Base-by-base conservation (phyloP, 2,797 vertebrate species). In the Liparis tanakae region DNA sequence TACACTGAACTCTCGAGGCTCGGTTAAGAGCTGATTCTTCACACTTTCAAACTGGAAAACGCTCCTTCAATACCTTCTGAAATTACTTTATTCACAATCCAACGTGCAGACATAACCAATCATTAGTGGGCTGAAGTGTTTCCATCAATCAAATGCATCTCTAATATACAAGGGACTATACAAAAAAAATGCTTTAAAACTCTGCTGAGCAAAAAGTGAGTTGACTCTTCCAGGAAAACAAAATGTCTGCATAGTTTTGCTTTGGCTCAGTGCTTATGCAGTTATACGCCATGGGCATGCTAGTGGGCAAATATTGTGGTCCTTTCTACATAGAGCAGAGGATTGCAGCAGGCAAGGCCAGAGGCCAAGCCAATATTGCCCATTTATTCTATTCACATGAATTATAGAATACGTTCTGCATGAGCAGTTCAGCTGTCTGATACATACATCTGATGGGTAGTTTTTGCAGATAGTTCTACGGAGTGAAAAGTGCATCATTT, bases 341-440 rank as follows among this genome's bases (percentile, higher is more conserved):
- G 57, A 74, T 64, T 83, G 78, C 81, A 84, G 79, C 60, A 81
- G 85, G 78, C 85, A 78, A 89, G 88, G 90, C 87, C 86, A 89
- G 88, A 90, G 91, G 91, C 85, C 85, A 90, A 86, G 80, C 90
- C 93, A 92, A 91, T 89, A 89, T 80, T 85, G 82, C 82, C 78
- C 78, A 83, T 81, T 86, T 83, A 79, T 88, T 82, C 89, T 82
- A 89, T 90, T 91, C 86, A 80, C 77, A 84, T 91, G 83, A 90
- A 91, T 93, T 90, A 90, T 84, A 79, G 67, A 92, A 86, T 89
- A 84, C 83, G 90, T 87, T 88, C 80, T 89, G 87, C 72, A 85
- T 83, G 81, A 93, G 87, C 80, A 67, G 75, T 70, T 70, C 71
- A 79, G 72, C 78, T 71, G 54, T 65, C 80, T 81, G 85, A 80